Evolutionary conservation across 2,113 vertebrate genomes (phyloP), one percentile per base, ranked within the genome.

Genomic region (Macrotus californicus): DNA sequence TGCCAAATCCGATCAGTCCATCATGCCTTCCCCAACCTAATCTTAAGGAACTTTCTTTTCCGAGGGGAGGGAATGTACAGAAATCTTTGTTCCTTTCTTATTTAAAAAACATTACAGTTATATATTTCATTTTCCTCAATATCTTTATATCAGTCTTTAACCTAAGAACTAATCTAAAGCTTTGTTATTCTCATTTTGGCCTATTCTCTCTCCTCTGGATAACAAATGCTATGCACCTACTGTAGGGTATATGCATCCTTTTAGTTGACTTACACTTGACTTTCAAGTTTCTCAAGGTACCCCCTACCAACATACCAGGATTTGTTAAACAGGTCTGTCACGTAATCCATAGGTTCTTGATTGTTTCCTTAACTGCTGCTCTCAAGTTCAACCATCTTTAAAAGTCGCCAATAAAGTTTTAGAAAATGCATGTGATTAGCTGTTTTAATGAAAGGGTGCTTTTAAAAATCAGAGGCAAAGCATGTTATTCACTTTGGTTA

Each of bases 341-440:
- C 0, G 0, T 41, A 52, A 18, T 16, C 59, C 8, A 13, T 7
- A 13, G 7, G 36, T 52, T 93, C 59, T 88, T 54, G 31, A 77
- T 36, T 93, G 46, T 70, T 79, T 84, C 50, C 50, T 92, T 96
- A 96, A 95, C 80, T 41, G 52, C 43, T 52, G 14, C 24, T 82
- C 77, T 96, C 59, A 86, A 89, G 90, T 41, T 94, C 83, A 95
- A 54, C 56, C 61, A 85, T 95, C 67, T 96, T 95, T 92, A 46
- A 94, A 96, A 92, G 24, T 93, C 14, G 0, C 59, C 48, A 93
- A 77, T 80, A 52, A 79, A 75, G 52, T 89, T 93, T 88, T 86
- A 95, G 94, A 41, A 96, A 93, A 93, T 76, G 18, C 43, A 18
- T 82, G 48, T 85, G 67, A 77, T 75, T 92, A 29, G 19, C 81